phyloP scores from a whole-genome alignment of 1,140 invertebrate species.

The Cyclargus thomasi region DNA sequence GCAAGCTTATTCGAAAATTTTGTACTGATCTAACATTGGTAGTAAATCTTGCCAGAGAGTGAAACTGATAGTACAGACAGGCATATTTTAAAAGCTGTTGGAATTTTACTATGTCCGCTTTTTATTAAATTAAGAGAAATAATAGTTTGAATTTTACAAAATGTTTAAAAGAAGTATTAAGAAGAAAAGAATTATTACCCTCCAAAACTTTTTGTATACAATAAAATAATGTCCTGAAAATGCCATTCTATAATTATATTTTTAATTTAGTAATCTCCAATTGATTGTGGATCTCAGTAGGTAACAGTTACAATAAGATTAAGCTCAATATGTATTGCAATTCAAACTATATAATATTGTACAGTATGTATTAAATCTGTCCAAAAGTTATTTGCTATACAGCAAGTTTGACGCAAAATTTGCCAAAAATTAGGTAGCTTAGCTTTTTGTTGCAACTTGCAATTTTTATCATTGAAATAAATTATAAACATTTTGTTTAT shows the following conservation, averaged over 20 bases:
- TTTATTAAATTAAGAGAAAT: no score
- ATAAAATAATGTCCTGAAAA: background rate
- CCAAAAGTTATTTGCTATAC: background rate
- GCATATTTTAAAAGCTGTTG: no score
- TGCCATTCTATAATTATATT: background rate
- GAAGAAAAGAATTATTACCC: no score
- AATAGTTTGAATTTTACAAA: no score
- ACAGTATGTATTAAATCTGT: slow-evolving; percentile 21
- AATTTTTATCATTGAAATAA: background rate
- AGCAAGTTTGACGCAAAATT: background rate
- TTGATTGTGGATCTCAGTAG: slow-evolving; percentile 72
- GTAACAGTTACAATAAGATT: slow-evolving; percentile 52
- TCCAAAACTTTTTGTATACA: no score
- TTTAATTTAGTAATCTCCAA: slow-evolving; percentile 65
- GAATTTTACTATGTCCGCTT: no score
- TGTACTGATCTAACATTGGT: no score
- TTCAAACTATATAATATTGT: slow-evolving; percentile 30
- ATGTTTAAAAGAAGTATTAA: no score
- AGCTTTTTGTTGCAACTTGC: background rate
- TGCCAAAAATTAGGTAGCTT: background rate
- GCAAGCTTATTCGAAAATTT: no score
- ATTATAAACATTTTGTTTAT: no score
- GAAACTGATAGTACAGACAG: no score
- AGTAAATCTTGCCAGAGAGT: no score
- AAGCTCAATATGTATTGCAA: slow-evolving; percentile 61